Base-by-base conservation (phyloP, 2,113 vertebrate species). In the Uria aalge region DNA sequence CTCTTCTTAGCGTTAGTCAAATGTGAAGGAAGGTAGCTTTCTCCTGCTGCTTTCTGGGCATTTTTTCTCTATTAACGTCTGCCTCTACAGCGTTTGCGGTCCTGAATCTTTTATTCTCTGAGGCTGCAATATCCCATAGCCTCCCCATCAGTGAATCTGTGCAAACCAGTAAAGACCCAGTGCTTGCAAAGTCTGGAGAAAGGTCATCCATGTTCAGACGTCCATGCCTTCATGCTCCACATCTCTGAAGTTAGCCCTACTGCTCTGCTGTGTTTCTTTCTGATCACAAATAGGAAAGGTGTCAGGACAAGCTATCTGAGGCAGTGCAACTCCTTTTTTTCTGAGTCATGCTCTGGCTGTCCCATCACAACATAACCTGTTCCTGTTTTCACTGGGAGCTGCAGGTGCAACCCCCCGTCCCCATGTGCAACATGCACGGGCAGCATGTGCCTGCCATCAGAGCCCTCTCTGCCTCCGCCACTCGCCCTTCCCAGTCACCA, bases 231-330 rank as follows among this genome's bases (percentile, higher is more conserved):
- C n/a, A 10, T 10, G 38, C 47, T 52, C 75, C 22, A 1, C 0
- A 2, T 4, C 56, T 50, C 7, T 9, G 23, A 27, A 5, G 69
- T 34, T 38, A 86, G 30, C 47, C 38, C 60, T 52, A 2, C 55
- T 59, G 57, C 53, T 80, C 53, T 79, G 55, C 59, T 76, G 24
- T 15, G 22, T 21, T 59, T 67, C 36, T 75, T 75, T 29, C 47
- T 1, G 0, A 0, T 20, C 13, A 8, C 1, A 3, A 9, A 9
- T 12, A 68, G 56, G 14, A 71, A 68, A 48, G 13, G 21, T 68
- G 73, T 60, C 40, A 3, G 7, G 78, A 67, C 9, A 52, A 80
- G 34, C 27, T 59, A 29, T 59, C 64, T 2, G 43, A 75, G 77
- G 48, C 74, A 57, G 11, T 15, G 38, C 79, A 41, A 1, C 30